phyloP scores from a whole-genome alignment of 2,888 invertebrate species.

The Tholera decimalis region DNA sequence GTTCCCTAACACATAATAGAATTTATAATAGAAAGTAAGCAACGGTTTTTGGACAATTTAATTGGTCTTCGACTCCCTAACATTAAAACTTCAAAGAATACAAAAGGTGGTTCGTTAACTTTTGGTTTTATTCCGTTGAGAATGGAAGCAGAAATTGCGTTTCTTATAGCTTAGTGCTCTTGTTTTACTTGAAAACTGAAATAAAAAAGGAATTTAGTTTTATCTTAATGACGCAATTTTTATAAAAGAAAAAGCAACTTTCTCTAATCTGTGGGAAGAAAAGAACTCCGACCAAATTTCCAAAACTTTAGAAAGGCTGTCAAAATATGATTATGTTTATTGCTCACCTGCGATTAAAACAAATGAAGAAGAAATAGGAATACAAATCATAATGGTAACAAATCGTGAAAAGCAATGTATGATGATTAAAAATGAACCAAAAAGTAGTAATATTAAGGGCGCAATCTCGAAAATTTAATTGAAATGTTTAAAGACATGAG shows the following conservation, averaged over 20 bases:
- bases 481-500: conserved; percentile 69
- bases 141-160: conserved; percentile 14
- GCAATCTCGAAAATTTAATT: conserved; percentile 70
- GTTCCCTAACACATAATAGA: conserved; percentile 32
- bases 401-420: conserved; percentile 29
- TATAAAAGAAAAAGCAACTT: background rate
- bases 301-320: background rate
- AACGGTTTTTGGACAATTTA: conserved; percentile 52
- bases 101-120: conserved; percentile 51
- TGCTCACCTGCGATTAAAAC: background rate
- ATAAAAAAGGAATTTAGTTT: background rate
- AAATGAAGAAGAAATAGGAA: too few relatives aligned
- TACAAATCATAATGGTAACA: background rate
- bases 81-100: conserved; percentile 57
- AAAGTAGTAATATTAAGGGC: conserved; percentile 58
- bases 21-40: conserved; percentile 37
- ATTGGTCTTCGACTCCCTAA: conserved; percentile 47
- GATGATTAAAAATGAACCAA: conserved; percentile 39
- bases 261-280: background rate
- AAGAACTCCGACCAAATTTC: background rate
- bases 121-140: conserved; percentile 41
- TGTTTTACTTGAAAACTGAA: background rate
- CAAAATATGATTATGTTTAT: background rate
- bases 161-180: conserved; percentile 12
- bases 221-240: background rate